Base-by-base conservation (phyloP, 1,140 invertebrate genomes). In the Atta texana region DNA sequence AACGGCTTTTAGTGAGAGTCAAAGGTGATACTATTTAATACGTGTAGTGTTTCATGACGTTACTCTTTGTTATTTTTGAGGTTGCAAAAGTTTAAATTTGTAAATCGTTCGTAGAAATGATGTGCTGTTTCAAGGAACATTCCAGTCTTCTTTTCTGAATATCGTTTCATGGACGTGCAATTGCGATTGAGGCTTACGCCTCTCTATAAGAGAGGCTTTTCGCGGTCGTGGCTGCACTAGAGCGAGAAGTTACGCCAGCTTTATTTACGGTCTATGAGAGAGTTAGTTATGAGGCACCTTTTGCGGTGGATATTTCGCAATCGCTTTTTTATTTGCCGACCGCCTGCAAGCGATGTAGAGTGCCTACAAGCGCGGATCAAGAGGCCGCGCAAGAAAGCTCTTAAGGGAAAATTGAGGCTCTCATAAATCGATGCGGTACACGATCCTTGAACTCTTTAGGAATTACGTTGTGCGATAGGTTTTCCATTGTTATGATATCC, bases 321-420 rank as follows among this genome's bases (percentile, higher is more conserved):
- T 55, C 28, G 31, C 49, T 39, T 81, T 81, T 81, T 71, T 81
- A 69, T 55, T 71, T 55, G n/a, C 31, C 21, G 31, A 1, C n/a
- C 21, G 31, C 31, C 64, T 71, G 49, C 64, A n/a, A 10, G 21
- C 64, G 49, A 80, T 80, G 49, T 69, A 39, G 51, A 80, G 63
- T 80, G 76, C 77, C 49, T 69, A 55, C 31, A 21, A 55, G 49
- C 63, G 21, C 8, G 66, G 49, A 81, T 81, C 77, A 81, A 81
- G 49, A 28, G 64, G 31, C 28, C 63, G 77, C 77, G 31, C 14
- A 57, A 71, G 77, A 69, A 69, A 81, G 21, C 77, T 81, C 31
- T 69, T 81, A 71, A 18, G 49, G 12, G 77, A 81, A 81, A 81
- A 81, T 81, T 81, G 64, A 71, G 21, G 49, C 68, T 55, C 28